A percentile compares a stretch with the other conserved stretches of the same genome.
These are phyloP conservation scores for Yponomeuta plumbellus DNA, from an alignment of 2,888 invertebrate genomes.

Conservation along the genomic window DNA sequence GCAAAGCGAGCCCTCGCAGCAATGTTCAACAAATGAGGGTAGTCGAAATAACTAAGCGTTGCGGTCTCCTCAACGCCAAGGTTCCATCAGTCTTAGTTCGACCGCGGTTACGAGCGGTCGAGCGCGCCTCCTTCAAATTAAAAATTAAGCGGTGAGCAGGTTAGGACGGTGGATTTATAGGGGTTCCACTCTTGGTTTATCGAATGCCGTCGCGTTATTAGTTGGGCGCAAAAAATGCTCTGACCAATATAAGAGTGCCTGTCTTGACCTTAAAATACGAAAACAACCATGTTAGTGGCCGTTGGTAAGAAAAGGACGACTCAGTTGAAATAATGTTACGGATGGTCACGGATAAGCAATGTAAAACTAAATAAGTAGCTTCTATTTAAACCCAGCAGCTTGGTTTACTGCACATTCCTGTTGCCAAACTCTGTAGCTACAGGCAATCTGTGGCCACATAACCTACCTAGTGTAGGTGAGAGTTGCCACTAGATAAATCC, in stretches of 20 bases:
- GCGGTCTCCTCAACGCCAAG: constrained; percentile 50
- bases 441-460: too few relatives aligned
- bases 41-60: constrained; percentile 63
- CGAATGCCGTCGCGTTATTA: constrained; percentile 23
- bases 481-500: too few relatives aligned
- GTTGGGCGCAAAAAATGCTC: background rate
- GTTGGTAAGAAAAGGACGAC: too few relatives aligned
- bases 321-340: too few relatives aligned
- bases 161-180: constrained; percentile 15
- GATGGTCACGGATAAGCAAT: too few relatives aligned
- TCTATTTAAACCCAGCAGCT: too few relatives aligned
- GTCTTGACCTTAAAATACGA: background rate
- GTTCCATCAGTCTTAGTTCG: constrained; percentile 63
- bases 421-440: too few relatives aligned
- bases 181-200: constrained; percentile 40
- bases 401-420: too few relatives aligned
- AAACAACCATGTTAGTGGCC: too few relatives aligned
- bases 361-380: too few relatives aligned
- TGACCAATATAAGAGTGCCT: background rate
- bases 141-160: constrained; percentile 52
- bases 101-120: constrained; percentile 50
- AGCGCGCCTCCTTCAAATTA: constrained; percentile 52
- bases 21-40: constrained; percentile 62
- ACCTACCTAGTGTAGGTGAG: too few relatives aligned
- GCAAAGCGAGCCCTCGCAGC: constrained; percentile 20